Base-by-base conservation (phyloP, 1,140 invertebrate species). In the Bombus waltoni region DNA sequence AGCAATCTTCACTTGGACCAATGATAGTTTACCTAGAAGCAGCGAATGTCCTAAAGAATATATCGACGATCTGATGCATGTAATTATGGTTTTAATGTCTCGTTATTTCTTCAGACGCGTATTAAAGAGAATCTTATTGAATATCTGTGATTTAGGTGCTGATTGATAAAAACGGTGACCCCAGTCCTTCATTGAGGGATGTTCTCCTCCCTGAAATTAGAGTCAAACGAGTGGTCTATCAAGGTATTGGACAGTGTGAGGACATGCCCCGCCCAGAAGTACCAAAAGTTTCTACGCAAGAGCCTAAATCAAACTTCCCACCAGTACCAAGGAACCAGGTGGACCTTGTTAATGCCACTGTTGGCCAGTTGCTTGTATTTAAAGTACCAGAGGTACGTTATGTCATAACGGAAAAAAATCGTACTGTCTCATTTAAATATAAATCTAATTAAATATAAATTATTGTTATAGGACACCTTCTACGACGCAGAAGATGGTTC, bases 401-500 rank as follows among this genome's bases (percentile, higher is more conserved):
- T 32, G 22, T 73, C 8, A 3, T 18, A 22, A 22, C 15, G 22
- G 18, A 68, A n/a, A 6, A 5, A n/a, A 72, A 38, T 5, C 5
- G 13, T n/a, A 42, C 5, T 42, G n/a, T 15, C 0, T 32, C 6
- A 1, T 22, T 42, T 42, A 2, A 32, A 44, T 22, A 32, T 47
- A 28, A 40, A 38, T 57, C 25, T 32, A 28, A 22, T 53, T 35
- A 28, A 0, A 1, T 28, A 2, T 2, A 42, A 59, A 28, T 25
- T 22, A 42, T 77, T 65, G 80, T 94, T 94, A 18, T 90, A 98
- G 96, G 98, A 99, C 91, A 98, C 98, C 1, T 99, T 99, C 95
- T 98, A 97, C 93, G 98, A 99, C 95, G 97, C 96, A 2, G 97
- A 98, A 94, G 98, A 98, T 93, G 97, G 97, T 35, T 96, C 96